A percentile compares a stretch with the other conserved stretches of the same genome.
Conservation (phyloP, 2,113 vertebrate genomes). For the Phoenicopterus ruber region DNA sequence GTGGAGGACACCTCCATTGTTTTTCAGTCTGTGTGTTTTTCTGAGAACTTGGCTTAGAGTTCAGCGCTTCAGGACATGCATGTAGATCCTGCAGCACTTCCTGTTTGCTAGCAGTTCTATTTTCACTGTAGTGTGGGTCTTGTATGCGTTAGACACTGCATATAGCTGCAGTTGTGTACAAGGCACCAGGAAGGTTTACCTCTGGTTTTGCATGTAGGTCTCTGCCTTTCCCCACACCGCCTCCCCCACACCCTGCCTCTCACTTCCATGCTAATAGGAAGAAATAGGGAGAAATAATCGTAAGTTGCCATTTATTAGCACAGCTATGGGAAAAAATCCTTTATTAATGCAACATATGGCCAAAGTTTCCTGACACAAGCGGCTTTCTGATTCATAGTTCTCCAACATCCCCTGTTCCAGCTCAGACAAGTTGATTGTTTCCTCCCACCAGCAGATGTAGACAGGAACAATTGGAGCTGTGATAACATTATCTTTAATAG, state of each 20-base stretch:
- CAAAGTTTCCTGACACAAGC: not conserved
- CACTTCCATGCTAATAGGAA: not conserved
- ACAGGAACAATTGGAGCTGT: slow-evolving; percentile 4
- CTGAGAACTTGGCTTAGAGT: not conserved
- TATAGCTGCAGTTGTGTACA: not conserved
- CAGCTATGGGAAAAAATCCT: not conserved
- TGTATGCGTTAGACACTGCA: accelerated
- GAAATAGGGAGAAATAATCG: not conserved
- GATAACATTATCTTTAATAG: slow-evolving; percentile 12
- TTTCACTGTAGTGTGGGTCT: not conserved
- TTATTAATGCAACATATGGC: not conserved
- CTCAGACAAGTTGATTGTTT: slow-evolving; percentile 2
- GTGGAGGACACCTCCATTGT: not conserved
- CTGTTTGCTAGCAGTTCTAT: not conserved
- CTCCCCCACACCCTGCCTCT: not conserved
- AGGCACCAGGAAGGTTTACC: not conserved
- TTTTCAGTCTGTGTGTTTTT: not conserved
- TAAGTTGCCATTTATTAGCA: not conserved
- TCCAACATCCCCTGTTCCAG: not conserved
- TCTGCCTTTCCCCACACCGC: not conserved
- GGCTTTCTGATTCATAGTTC: not conserved
- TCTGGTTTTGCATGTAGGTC: not conserved
- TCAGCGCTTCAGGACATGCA: not conserved
- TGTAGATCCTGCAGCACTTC: not conserved
- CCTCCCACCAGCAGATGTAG: slow-evolving; percentile 1